A percentile compares a stretch with the other conserved stretches of the same genome.
Evolutionary conservation across 2,888 invertebrate genomes (phyloP).

Genomic region (Rhamphomyia laevipes): DNA sequence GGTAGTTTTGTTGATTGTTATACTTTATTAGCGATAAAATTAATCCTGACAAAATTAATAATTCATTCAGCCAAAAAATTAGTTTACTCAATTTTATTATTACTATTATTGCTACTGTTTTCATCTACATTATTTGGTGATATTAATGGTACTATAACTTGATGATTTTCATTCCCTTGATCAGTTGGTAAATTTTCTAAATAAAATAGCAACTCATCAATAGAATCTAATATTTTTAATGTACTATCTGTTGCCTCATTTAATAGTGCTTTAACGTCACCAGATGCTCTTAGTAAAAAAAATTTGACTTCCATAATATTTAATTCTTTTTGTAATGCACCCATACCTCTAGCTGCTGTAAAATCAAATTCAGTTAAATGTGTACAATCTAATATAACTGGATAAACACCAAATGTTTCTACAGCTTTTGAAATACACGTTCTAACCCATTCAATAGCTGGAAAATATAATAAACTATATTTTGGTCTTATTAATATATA

Average conservation of each 20-base stretch:
- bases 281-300: constrained; percentile 44
- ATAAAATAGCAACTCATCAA: neutral
- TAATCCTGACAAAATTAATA: too few species aligned
- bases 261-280: constrained; percentile 28
- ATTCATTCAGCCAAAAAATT: too few species aligned
- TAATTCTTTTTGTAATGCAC: constrained; percentile 61
- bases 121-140: too few species aligned
- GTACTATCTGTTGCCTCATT: constrained; percentile 28
- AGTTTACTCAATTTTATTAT: too few species aligned
- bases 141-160: too few species aligned
- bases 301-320: constrained; percentile 57
- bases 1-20: too few species aligned
- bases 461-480: constrained; percentile 66
- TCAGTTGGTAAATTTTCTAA: too few species aligned
- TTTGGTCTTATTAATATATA: constrained; percentile 68
- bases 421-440: constrained; percentile 65
- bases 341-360: constrained; percentile 76
- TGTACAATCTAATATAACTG: constrained; percentile 71
- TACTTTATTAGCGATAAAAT: too few species aligned
- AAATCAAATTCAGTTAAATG: constrained; percentile 73
- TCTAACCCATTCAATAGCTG: constrained; percentile 71
- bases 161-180: too few species aligned
- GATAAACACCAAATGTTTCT: constrained; percentile 55
- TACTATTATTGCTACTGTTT: too few species aligned
- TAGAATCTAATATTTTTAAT: neutral